phyloP scores from a whole-genome alignment of 2,888 invertebrate species.

The Eurytoma californica region DNA sequence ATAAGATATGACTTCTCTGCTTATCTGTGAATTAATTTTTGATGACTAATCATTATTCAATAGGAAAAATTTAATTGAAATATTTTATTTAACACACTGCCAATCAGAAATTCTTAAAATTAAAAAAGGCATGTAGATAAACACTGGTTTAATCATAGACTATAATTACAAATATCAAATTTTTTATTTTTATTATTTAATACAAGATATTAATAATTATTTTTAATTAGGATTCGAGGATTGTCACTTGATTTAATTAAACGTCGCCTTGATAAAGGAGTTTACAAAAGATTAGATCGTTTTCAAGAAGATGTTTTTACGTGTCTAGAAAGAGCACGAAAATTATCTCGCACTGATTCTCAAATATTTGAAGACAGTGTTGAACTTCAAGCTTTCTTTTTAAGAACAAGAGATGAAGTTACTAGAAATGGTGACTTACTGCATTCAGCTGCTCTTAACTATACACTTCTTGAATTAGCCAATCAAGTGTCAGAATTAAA shows the following conservation, averaged over 20 bases:
- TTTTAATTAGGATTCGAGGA: slow-evolving; percentile 81
- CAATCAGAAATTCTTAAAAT: not conserved
- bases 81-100: not conserved
- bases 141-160: slow-evolving; percentile 11
- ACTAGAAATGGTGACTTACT: slow-evolving; percentile 88
- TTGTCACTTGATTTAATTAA: slow-evolving; percentile 95
- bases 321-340: slow-evolving; percentile 92
- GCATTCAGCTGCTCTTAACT: slow-evolving; percentile 90
- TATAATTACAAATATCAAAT: not conserved
- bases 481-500: slow-evolving; percentile 85
- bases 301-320: slow-evolving; percentile 98
- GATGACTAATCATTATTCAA: not conserved
- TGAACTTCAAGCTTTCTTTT: slow-evolving; percentile 93
- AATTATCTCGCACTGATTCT: slow-evolving; percentile 92
- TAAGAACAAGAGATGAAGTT: slow-evolving; percentile 82
- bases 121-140: not conserved
- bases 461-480: slow-evolving; percentile 85
- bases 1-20: not conserved
- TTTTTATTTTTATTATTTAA: slow-evolving; percentile 27
- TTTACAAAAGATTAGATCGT: slow-evolving; percentile 93
- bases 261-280: slow-evolving; percentile 91
- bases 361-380: slow-evolving; percentile 97
- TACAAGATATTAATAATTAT: slow-evolving; percentile 7
- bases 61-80: not conserved
- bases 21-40: slow-evolving; percentile 3